Percentiles rank a stretch among this genome's conserved stretches.
Conservation (phyloP, 2,888 invertebrate species). For the Helicoverpa assulta region DNA sequence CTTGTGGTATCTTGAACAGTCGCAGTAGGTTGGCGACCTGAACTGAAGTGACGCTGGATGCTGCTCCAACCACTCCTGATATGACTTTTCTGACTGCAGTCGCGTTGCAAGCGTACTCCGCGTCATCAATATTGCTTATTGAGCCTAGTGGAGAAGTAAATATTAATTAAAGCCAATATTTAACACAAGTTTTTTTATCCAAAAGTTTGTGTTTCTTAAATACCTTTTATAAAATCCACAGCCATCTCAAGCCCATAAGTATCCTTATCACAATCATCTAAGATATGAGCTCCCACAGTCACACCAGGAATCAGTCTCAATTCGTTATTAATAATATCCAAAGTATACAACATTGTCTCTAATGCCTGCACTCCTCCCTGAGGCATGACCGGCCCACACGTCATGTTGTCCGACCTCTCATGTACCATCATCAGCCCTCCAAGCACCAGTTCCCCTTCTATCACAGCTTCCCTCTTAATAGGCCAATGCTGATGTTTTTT, state of each 20-base stretch:
- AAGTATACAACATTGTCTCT: constrained; percentile 97
- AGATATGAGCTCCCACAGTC: constrained; percentile 95
- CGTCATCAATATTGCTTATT: constrained; percentile 98
- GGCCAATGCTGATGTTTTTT: constrained; percentile 92
- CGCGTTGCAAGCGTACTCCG: constrained; percentile 96
- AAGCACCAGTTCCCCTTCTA: constrained; percentile 96
- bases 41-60: constrained; percentile 98
- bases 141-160: constrained; percentile 92
- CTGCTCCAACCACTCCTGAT: constrained; percentile 82
- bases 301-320: constrained; percentile 93
- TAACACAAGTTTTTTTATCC: too few relatives aligned
- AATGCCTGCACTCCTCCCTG: constrained; percentile 97
- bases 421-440: constrained; percentile 98
- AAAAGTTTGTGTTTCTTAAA: background rate
- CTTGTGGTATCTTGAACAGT: constrained; percentile 97
- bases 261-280: constrained; percentile 98
- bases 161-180: too few relatives aligned
- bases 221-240: constrained; percentile 98
- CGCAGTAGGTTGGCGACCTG: constrained; percentile 96
- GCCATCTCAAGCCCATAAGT: constrained; percentile 99
- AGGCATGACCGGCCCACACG: constrained; percentile 98
- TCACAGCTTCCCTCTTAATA: constrained; percentile 95
- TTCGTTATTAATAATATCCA: constrained; percentile 94
- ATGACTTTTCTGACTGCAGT: constrained; percentile 95
- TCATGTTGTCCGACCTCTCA: constrained; percentile 96